Evolutionary conservation across 2,797 vertebrate species (phyloP).

Genomic region (Chromobotia macracanthus): DNA sequence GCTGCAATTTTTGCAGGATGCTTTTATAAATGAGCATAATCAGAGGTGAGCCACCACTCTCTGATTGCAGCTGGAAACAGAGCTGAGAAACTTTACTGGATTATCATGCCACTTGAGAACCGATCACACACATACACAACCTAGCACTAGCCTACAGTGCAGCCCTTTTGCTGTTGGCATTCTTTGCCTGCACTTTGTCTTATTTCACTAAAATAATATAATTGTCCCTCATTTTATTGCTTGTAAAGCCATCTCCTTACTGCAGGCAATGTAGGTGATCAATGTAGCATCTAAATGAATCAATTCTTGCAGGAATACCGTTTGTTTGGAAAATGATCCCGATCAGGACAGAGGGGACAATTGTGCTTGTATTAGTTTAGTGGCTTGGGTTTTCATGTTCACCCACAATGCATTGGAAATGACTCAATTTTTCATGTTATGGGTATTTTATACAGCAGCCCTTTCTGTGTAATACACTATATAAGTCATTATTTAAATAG

Average conservation of each 20-base stretch:
- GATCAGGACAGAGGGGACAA: slow-evolving; percentile 70
- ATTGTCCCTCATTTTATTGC: slow-evolving; percentile 93
- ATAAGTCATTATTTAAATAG: slow-evolving; percentile 59
- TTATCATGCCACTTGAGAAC: slow-evolving; percentile 96
- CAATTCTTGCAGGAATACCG: slow-evolving; percentile 92
- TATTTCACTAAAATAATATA: slow-evolving; percentile 99
- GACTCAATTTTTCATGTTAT: slow-evolving; percentile 76
- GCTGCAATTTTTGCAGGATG: slow-evolving; percentile 99
- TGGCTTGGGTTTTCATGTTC: slow-evolving; percentile 78
- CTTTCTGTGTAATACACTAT: slow-evolving; percentile 57
- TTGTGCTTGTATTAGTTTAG: slow-evolving; percentile 79
- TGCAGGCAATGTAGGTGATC: slow-evolving; percentile 89
- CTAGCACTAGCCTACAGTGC: slow-evolving; percentile 47
- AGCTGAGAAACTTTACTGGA: slow-evolving; percentile 95
- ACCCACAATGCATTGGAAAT: slow-evolving; percentile 67
- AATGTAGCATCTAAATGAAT: slow-evolving; percentile 78
- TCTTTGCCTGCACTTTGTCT: slow-evolving; percentile 87
- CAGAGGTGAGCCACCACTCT: slow-evolving; percentile 97
- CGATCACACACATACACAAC: slow-evolving; percentile 78
- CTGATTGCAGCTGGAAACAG: slow-evolving; percentile 97
- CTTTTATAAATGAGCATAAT: slow-evolving; percentile 99
- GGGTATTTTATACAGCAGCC: slow-evolving; percentile 58
- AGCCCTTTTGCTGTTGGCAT: slow-evolving; percentile 80
- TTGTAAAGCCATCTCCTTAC: slow-evolving; percentile 92
- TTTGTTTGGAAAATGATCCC: slow-evolving; percentile 88